A percentile compares a stretch with the other conserved stretches of the same genome.
phyloP scores from a whole-genome alignment of 2,113 vertebrate species.

The Felis catus region F.catus_Fca126_mat1.0 CM031413.1:77603501-77604000 shows the following conservation, averaged over 20 bases:
- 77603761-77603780: background rate
- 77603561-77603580: background rate
- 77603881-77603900: background rate
- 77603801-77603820: background rate
- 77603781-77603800: background rate
- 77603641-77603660: background rate
- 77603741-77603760: background rate
- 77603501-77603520: background rate
- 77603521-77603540: background rate
- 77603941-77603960: conserved; percentile 35
- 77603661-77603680: background rate
- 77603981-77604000: background rate
- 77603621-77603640: background rate
- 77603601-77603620: background rate
- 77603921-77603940: conserved; percentile 22
- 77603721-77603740: background rate
- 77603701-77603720: background rate
- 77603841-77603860: background rate
- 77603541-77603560: background rate
- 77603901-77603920: background rate
- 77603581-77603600: background rate
- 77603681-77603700: conserved; percentile 18
- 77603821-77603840: background rate
- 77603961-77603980: background rate
- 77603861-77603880: background rate